Base-by-base conservation (phyloP, 2,888 invertebrate genomes). In the Argyresthia albistria region DNA sequence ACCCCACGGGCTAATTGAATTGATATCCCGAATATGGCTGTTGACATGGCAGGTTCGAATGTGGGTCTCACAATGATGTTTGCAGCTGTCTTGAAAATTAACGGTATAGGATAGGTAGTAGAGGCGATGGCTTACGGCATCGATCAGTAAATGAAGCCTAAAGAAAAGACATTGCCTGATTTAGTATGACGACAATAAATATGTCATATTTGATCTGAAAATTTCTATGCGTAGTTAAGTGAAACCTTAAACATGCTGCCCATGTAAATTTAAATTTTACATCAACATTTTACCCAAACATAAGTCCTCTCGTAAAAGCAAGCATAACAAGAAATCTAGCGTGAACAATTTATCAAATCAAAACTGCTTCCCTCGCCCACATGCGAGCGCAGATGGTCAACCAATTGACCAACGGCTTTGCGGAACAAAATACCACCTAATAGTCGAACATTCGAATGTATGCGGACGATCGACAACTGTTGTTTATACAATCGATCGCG, bases 301-400 rank as follows among this genome's bases (percentile, higher is more conserved):
- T 25, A 47, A 47, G 25, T 4, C 35, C 35, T 6, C 16, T 47
- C 12, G 35, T 47, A 25, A 36, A 47, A 12, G 35, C 35, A 47
- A 47, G n/a, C 14, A 11, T 35, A 47, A 35, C 12, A 47, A 8
- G 35, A 47, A 47, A 47, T 36, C 12, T 12, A 25, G 35, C 36
- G 35, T n/a, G 14, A 37, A 37, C 48, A 8, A 48, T 48, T 15
- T 37, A 37, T 39, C 48, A 48, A 48, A 36, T 36, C 48, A 48
- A 48, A 48, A 46, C 11, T 11, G 46, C 25, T 10, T 10, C n/a
- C 50, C 14, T 50, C 16, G 10, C 48, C 25, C 25, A 25, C 25
- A 54, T 56, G 55, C 60, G 57, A 62, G 56, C 74, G 68, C 83
- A 84, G 83, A 84, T 84, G 84, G 81, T 72, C 80, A 70, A 65